phyloP scores from a whole-genome alignment of 2,797 vertebrate species.

The Champsocephalus esox region DNA sequence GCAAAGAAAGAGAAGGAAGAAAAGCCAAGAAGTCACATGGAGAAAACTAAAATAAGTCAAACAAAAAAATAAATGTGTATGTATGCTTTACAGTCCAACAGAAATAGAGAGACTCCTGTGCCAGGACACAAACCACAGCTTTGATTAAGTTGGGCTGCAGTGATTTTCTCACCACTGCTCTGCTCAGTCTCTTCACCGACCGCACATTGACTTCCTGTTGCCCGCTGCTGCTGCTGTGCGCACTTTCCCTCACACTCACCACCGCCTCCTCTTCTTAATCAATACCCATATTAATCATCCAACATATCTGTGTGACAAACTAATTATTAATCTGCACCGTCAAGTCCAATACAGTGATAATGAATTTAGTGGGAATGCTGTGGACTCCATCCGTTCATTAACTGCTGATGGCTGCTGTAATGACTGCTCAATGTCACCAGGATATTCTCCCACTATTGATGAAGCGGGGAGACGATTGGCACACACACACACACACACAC shows the following conservation, averaged over 20 bases:
- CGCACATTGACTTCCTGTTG: conserved; percentile 80
- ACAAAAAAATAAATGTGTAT: neutral
- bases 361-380: conserved; percentile 88
- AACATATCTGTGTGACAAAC: conserved; percentile 86
- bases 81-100: neutral
- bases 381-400: conserved; percentile 90
- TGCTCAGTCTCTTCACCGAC: conserved; percentile 65
- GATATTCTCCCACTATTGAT: conserved; percentile 82
- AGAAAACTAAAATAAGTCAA: neutral
- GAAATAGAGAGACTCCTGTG: neutral
- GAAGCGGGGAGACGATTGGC: conserved; percentile 17
- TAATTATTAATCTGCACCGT: conserved; percentile 89
- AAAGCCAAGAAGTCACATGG: neutral
- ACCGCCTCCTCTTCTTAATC: conserved; percentile 77
- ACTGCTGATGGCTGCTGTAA: conserved; percentile 87
- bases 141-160: conserved; percentile 77
- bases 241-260: conserved; percentile 70
- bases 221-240: conserved; percentile 57
- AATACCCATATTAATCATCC: conserved; percentile 89
- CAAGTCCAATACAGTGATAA: conserved; percentile 88
- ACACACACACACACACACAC: conserved; percentile 15
- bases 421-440: conserved; percentile 87
- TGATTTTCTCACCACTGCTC: conserved; percentile 67
- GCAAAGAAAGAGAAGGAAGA: neutral
- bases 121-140: conserved; percentile 55